A percentile compares a stretch with the other conserved stretches of the same genome.
Evolutionary conservation across 1,140 invertebrate genomes (phyloP).

Genomic region (Listronotus bonariensis): DNA sequence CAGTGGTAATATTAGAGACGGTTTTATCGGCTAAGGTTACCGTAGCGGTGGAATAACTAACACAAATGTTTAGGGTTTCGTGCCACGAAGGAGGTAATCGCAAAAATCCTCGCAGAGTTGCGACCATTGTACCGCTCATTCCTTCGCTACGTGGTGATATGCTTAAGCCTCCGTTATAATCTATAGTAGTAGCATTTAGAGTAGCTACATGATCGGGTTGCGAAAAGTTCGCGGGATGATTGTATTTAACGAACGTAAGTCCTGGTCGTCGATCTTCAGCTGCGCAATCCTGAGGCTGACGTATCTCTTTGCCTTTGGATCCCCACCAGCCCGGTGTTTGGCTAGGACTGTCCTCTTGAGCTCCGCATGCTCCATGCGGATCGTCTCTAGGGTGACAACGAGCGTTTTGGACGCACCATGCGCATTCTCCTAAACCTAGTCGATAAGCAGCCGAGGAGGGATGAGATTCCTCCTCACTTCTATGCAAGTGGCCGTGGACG

Average conservation of each 20-base stretch:
- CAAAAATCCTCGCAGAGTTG: constrained; percentile 77
- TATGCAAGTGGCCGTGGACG: constrained; percentile 65
- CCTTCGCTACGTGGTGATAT: constrained; percentile 68
- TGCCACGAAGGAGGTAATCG: constrained; percentile 74
- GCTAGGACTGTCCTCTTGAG: constrained; percentile 73
- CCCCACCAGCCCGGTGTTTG: constrained; percentile 90
- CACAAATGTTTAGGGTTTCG: constrained; percentile 74
- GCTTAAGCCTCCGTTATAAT: constrained; percentile 56
- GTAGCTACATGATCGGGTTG: constrained; percentile 85
- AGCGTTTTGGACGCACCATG: constrained; percentile 92
- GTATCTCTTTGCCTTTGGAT: constrained; percentile 77
- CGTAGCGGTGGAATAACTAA: constrained; percentile 70
- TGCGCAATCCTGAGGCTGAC: constrained; percentile 77
- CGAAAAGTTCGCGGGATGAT: constrained; percentile 80
- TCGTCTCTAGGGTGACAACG: constrained; percentile 86
- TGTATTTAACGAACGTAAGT: constrained; percentile 85
- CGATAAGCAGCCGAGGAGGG: constrained; percentile 73
- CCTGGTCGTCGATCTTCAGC: constrained; percentile 81
- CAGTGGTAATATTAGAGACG: constrained; percentile 69
- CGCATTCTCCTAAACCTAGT: constrained; percentile 77
- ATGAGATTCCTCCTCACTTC: constrained; percentile 45
- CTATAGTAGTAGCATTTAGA: constrained; percentile 76
- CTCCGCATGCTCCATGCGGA: constrained; percentile 80
- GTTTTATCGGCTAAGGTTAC: constrained; percentile 60
- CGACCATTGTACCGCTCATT: constrained; percentile 72